phyloP scores from a whole-genome alignment of 2,113 vertebrate genomes.

The Lasiurus cinereus region DNA sequence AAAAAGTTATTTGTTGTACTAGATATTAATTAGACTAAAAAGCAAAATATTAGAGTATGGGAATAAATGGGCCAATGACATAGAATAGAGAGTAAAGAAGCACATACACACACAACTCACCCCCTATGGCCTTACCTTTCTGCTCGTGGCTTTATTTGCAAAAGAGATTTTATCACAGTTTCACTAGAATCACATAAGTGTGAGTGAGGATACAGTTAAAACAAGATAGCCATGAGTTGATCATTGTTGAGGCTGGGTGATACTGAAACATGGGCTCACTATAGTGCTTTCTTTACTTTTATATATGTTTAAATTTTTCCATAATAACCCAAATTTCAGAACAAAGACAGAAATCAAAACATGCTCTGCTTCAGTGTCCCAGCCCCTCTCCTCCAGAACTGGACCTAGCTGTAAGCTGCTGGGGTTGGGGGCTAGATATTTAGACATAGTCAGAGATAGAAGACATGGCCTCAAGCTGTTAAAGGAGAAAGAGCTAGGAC shows the following conservation, averaged over 20 bases:
- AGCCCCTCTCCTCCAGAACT: neutral
- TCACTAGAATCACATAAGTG: neutral
- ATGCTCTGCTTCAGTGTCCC: neutral
- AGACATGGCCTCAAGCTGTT: neutral
- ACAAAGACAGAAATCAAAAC: neutral
- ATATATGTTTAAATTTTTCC: neutral
- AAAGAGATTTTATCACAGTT: neutral
- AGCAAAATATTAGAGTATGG: neutral
- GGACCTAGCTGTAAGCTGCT: neutral
- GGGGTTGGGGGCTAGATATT: neutral
- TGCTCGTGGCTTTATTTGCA: neutral
- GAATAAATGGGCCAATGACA: neutral
- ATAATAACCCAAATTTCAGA: neutral
- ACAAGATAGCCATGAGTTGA: neutral
- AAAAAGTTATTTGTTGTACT: conserved; percentile 28
- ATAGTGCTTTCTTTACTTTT: neutral
- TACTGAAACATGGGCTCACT: neutral
- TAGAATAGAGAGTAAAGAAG: neutral
- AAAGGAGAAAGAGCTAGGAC: neutral
- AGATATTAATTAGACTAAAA: neutral
- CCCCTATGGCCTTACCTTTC: neutral
- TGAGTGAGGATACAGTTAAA: neutral
- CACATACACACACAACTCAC: neutral
- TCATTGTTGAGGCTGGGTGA: neutral
- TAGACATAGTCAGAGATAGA: neutral